Base-by-base conservation (phyloP, 2,113 vertebrate genomes). In the Nannospalax galili region DNA sequence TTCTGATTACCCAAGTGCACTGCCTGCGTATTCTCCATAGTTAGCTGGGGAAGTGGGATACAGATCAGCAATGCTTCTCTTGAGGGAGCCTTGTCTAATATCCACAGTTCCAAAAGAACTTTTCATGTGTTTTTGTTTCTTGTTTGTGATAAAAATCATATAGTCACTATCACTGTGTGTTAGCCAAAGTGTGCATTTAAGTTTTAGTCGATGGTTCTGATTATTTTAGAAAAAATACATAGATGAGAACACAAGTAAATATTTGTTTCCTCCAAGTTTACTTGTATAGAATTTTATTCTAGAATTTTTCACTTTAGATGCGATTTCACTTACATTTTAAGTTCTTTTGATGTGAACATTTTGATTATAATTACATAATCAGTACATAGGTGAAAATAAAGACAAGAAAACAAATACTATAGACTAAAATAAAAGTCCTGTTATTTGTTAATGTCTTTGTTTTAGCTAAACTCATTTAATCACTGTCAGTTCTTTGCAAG, bases 31-130 rank as follows among this genome's bases (percentile, higher is more conserved):
- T 5, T 52, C 20, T 28, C 4, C 40, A 6, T 1, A 3, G 15
- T 40, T 11, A 5, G 20, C 15, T 3, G 4, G 35, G 4, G 22
- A 1, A 6, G 11, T 0, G 22, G 22, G 22, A 0, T 8, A 3
- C 19, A 26, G 28, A 1, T 11, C 67, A 58, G 19, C 28, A 32
- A 6, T 8, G 67, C 14, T 2, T 22, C 65, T 79, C 28, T 52
- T 11, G 22, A 42, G 0, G 1, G 60, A 20, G 24, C 16, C 52
- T 30, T 60, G 24, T 42, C 32, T 74, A 30, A 20, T 69, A 69
- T 28, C 37, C 26, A 52, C 0, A 10, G 20, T 28, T 20, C 67
- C 40, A n/a, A 64, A 70, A 35, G 84, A n/a, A 11, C 8, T 62
- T 28, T 30, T 40, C 9, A 45, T 74, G 10, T 17, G 35, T 7